A percentile compares a stretch with the other conserved stretches of the same genome.
Conservation (phyloP, 2,113 vertebrate genomes). For the Apodemus sylvaticus region DNA sequence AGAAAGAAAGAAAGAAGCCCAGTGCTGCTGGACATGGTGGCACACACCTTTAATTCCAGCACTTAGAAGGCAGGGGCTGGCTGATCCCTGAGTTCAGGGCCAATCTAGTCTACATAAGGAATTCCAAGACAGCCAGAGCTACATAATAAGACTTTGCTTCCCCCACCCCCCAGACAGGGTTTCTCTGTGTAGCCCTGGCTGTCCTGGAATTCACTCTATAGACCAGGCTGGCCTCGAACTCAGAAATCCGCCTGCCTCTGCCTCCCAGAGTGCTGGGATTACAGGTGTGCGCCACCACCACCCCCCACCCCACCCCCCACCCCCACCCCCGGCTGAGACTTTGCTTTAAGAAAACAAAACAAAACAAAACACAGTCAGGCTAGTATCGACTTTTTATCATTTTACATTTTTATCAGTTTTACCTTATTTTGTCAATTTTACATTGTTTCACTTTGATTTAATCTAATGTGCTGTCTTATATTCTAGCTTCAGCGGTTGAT, state of each 20-base stretch:
- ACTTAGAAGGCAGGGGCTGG: background rate
- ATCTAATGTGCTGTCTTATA: background rate
- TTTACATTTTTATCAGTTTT: too few relatives aligned
- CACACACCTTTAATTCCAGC: background rate
- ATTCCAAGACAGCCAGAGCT: background rate
- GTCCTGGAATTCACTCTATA: too few relatives aligned
- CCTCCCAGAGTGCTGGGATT: too few relatives aligned
- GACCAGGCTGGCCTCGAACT: too few relatives aligned
- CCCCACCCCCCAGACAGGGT: too few relatives aligned
- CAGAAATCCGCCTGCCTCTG: too few relatives aligned
- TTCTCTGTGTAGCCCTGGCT: too few relatives aligned
- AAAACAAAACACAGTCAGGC: background rate
- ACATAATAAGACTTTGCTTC: background rate
- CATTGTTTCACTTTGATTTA: background rate
- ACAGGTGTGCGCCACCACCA: too few relatives aligned
- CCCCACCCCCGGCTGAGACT: too few relatives aligned
- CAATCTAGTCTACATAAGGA: background rate
- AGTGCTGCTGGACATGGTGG: background rate
- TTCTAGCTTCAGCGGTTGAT: background rate
- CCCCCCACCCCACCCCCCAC: too few relatives aligned
- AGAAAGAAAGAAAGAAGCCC: too few relatives aligned
- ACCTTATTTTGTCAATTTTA: background rate
- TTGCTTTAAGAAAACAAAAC: background rate
- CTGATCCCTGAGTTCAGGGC: background rate
- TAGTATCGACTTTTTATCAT: too few relatives aligned